These are phyloP conservation scores for Parotia lawesii DNA, from an alignment of 2,113 vertebrate genomes.

Conservation along the genomic window DNA sequence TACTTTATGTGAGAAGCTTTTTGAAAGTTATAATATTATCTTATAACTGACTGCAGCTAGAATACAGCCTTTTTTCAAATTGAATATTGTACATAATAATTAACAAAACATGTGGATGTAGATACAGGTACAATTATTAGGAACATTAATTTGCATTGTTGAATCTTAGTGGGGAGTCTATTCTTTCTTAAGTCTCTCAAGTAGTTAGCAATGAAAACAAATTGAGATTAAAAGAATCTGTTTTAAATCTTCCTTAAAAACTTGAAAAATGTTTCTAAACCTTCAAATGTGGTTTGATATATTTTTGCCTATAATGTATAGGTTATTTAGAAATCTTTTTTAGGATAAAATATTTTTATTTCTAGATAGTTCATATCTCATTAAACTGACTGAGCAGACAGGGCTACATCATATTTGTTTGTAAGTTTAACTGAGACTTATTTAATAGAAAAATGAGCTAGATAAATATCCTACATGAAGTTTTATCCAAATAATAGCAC, in stretches of 20 bases:
- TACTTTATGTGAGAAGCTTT: constrained; percentile 10
- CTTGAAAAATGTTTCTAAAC: not conserved
- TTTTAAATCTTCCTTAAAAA: constrained; percentile 6
- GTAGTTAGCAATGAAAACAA: constrained; percentile 5
- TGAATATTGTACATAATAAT: not conserved
- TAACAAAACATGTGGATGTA: constrained; percentile 5
- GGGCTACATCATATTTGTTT: not conserved
- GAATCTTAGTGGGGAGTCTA: not conserved
- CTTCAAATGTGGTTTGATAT: not conserved
- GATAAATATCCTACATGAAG: not conserved
- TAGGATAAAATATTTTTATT: not conserved
- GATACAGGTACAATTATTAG: constrained; percentile 16
- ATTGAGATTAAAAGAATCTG: not conserved
- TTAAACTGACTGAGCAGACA: not conserved
- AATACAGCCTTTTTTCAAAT: not conserved
- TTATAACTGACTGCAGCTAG: constrained; percentile 1
- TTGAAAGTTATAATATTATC: not conserved
- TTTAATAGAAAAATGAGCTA: not conserved
- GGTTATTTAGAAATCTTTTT: not conserved
- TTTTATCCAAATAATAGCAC: not conserved
- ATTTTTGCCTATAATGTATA: not conserved
- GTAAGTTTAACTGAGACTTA: not conserved
- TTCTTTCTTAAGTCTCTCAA: not conserved
- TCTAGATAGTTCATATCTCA: not conserved
- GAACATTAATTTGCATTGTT: constrained; percentile 24